Evolutionary conservation across 2,113 vertebrate genomes (phyloP).

Genomic region (Coptodon bakossiorum): DNA sequence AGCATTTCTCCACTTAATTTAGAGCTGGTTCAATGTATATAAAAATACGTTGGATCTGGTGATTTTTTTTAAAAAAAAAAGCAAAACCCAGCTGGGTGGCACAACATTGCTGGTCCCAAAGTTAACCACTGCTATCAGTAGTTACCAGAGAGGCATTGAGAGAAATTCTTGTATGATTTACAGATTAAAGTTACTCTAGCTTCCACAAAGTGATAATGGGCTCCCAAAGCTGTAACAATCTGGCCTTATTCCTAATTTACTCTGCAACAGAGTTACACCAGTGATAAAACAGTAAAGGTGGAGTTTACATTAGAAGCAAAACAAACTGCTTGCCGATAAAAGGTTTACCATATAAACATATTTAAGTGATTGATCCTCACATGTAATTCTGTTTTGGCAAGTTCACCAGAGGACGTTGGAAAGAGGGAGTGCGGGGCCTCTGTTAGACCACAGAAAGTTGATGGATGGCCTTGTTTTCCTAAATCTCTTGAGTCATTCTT

Average conservation of each 20-base stretch:
- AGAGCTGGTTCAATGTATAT: rapidly evolving
- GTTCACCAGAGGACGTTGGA: background rate
- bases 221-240: background rate
- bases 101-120: background rate
- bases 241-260: background rate
- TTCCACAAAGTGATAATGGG: background rate
- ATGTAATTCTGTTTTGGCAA: background rate
- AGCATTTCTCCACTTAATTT: background rate
- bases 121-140: background rate
- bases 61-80: background rate
- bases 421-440: background rate
- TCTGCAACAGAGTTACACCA: background rate
- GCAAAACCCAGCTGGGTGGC: background rate
- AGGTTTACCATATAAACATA: background rate
- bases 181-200: background rate
- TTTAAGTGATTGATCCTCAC: background rate
- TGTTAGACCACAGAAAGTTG: background rate
- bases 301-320: rapidly evolving
- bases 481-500: rapidly evolving
- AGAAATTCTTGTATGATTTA: rapidly evolving
- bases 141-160: background rate
- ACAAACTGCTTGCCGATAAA: background rate
- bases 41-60: background rate
- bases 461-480: background rate
- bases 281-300: background rate